Percentiles rank a stretch among this genome's conserved stretches.
Conservation (phyloP, 2,888 invertebrate species). For the Lasioglossum oenotherae region DNA sequence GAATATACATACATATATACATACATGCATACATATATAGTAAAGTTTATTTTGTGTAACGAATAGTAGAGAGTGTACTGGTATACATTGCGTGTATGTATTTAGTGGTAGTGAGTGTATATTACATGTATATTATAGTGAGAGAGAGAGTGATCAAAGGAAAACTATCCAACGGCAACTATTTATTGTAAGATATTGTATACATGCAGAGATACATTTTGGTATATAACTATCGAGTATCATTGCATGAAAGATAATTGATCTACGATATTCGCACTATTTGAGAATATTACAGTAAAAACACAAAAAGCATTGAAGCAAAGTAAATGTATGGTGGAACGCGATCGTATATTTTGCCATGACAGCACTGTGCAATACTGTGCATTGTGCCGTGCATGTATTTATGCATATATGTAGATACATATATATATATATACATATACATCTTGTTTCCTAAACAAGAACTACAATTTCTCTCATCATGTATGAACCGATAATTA, state of each 20-base stretch:
- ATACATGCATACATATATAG: neutral
- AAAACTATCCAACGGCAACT: neutral
- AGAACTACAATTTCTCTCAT: neutral
- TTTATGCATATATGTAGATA: neutral
- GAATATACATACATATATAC: neutral
- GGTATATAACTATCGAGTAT: neutral
- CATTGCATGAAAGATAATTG: neutral
- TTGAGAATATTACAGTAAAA: neutral
- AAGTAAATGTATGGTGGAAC: neutral
- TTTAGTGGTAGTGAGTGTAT: neutral
- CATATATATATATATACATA: neutral
- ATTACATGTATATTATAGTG: neutral
- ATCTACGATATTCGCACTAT: neutral
- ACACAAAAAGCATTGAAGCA: neutral
- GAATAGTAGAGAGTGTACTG: constrained; percentile 16
- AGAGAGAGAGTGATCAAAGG: neutral
- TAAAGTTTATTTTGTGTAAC: constrained; percentile 14
- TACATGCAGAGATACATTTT: neutral
- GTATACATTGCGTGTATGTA: too few relatives aligned
- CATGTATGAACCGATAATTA: constrained; percentile 44
- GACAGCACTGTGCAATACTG: constrained; percentile 8
- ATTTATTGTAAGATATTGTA: neutral
- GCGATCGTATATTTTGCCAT: neutral
- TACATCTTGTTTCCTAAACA: neutral
- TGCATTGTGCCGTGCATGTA: too few relatives aligned